These are phyloP conservation scores for Metallyticus violacea DNA, from an alignment of 2,888 invertebrate genomes.

Conservation along the genomic window DNA sequence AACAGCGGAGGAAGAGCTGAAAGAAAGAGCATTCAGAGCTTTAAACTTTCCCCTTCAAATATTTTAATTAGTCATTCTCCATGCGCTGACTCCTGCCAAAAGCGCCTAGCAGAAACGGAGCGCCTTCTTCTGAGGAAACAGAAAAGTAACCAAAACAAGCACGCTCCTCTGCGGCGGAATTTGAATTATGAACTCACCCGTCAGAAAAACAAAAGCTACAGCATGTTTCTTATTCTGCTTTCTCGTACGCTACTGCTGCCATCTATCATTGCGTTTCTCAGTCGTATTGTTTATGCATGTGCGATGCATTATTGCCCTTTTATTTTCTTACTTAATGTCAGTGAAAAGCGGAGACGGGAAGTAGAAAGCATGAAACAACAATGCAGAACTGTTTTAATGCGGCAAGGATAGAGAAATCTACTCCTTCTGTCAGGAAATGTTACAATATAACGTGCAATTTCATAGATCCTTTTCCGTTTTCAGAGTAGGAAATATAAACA, in stretches of 20 bases:
- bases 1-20: neutral
- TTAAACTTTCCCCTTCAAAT: neutral
- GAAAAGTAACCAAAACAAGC: neutral
- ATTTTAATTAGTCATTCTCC: neutral
- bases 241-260: neutral
- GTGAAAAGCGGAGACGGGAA: neutral
- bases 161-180: neutral
- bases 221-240: neutral
- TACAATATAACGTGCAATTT: neutral
- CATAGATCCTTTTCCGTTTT: neutral
- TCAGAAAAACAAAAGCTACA: neutral
- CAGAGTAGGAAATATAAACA: too few species aligned
- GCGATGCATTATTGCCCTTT: neutral
- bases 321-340: neutral
- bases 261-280: neutral
- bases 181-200: neutral
- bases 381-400: neutral
- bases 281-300: neutral
- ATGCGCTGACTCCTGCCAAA: neutral
- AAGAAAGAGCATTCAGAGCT: neutral
- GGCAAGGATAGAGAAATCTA: neutral
- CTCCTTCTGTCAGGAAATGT: neutral
- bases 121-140: neutral
- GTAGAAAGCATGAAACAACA: neutral
- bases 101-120: neutral